phyloP scores from a whole-genome alignment of 2,888 invertebrate species.

The Sphinx pinastri region DNA sequence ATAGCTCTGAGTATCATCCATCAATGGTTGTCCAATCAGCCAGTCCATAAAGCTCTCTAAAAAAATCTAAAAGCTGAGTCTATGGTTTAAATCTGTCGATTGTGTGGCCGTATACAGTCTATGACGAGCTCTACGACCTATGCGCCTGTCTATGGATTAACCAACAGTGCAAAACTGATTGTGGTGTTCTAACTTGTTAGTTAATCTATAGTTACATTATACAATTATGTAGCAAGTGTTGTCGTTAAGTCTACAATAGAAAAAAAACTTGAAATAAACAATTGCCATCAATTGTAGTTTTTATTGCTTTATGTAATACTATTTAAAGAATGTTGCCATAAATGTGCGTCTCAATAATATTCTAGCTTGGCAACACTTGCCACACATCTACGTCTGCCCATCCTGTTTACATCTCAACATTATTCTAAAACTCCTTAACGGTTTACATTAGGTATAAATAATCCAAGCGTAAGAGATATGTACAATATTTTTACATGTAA shows the following conservation, averaged over 20 bases:
- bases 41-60: conserved; percentile 60
- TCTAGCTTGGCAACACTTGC: conserved; percentile 2
- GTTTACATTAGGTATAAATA: conserved; percentile 79
- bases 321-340: neutral
- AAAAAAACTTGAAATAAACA: neutral
- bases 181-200: conserved; percentile 28
- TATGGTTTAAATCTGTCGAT: conserved; percentile 52
- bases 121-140: conserved; percentile 38
- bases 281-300: neutral
- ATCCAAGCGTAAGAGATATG: conserved; percentile 83
- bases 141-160: conserved; percentile 33
- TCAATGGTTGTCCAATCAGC: conserved; percentile 4
- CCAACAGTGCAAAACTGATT: conserved; percentile 31
- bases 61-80: conserved; percentile 71
- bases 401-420: conserved; percentile 53
- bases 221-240: conserved; percentile 18
- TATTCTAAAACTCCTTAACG: conserved; percentile 66
- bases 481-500: conserved; percentile 83
- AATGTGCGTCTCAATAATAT: neutral
- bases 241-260: neutral
- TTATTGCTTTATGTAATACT: neutral
- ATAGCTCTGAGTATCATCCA: neutral
- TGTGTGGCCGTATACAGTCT: conserved; percentile 38
- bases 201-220: conserved; percentile 30
- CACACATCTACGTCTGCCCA: conserved; percentile 32